Percentiles rank a stretch among this genome's conserved stretches.
Evolutionary conservation across 92 coral and sea anemone species (phyloP).

Genomic region (Desmophyllum pertusum): DNA sequence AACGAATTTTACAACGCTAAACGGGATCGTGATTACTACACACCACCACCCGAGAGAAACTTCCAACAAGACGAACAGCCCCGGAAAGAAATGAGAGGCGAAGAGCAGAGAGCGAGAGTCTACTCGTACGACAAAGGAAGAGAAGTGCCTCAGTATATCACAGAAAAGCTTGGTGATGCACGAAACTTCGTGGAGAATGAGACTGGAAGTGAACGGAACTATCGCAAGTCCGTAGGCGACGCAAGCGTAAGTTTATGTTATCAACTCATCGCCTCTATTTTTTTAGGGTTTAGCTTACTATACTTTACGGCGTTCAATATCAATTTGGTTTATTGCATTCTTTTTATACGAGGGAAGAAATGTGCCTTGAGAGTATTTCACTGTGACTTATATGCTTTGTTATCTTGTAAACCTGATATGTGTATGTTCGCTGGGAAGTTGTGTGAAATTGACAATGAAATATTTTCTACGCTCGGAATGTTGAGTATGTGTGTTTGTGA

Average conservation of each 20-base stretch:
- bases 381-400: constrained; percentile 20
- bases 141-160: constrained; percentile 9
- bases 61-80: constrained; percentile 24
- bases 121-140: constrained; percentile 41
- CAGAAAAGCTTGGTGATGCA: constrained; percentile 21
- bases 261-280: neutral
- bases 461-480: constrained; percentile 47
- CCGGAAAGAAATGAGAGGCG: constrained; percentile 38
- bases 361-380: neutral
- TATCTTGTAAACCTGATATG: constrained; percentile 32
- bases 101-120: constrained; percentile 10
- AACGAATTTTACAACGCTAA: constrained; percentile 41
- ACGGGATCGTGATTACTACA: constrained; percentile 26
- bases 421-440: constrained; percentile 16
- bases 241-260: constrained; percentile 23
- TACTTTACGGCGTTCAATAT: neutral
- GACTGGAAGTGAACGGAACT: constrained; percentile 33
- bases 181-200: constrained; percentile 31
- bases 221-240: constrained; percentile 46
- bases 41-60: constrained; percentile 33
- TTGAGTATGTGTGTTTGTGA: constrained; percentile 36
- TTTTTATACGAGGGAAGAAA: neutral
- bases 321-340: neutral
- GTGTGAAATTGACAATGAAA: constrained; percentile 46
- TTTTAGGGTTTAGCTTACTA: neutral